Evolutionary conservation across 2,888 invertebrate genomes (phyloP).

Genomic region (Thymelicus lineola): DNA sequence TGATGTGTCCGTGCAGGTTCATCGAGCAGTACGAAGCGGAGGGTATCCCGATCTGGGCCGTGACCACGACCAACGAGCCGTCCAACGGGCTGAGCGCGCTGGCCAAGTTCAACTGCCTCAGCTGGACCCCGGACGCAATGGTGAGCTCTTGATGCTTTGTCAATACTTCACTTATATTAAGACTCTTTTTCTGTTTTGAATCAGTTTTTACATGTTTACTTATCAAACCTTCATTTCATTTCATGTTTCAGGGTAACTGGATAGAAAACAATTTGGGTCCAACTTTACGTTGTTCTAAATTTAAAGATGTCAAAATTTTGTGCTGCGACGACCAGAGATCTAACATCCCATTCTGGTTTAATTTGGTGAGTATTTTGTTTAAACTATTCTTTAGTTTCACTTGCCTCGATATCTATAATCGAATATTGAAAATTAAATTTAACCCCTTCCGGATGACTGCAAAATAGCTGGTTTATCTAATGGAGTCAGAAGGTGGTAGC

Average conservation of each 20-base stretch:
- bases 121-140: conserved; percentile 86
- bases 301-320: conserved; percentile 43
- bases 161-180: not conserved
- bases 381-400: not conserved
- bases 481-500: no score
- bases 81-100: conserved; percentile 79
- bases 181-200: conserved; percentile 14
- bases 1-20: conserved; percentile 77
- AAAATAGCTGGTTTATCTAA: no score
- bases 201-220: no score
- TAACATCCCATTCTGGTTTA: conserved; percentile 43
- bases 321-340: conserved; percentile 46
- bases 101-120: conserved; percentile 87
- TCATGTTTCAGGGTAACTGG: conserved; percentile 45
- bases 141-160: conserved; percentile 48
- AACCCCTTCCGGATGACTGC: no score
- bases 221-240: not conserved
- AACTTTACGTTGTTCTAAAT: conserved; percentile 43
- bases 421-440: no score
- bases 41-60: conserved; percentile 88
- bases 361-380: conserved; percentile 12
- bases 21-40: conserved; percentile 87
- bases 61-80: conserved; percentile 95
- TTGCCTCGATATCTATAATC: no score
- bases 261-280: conserved; percentile 45